These are phyloP conservation scores for Pseudochirops cupreus DNA, from an alignment of 2,797 vertebrate species.

Conservation along the genomic window DNA sequence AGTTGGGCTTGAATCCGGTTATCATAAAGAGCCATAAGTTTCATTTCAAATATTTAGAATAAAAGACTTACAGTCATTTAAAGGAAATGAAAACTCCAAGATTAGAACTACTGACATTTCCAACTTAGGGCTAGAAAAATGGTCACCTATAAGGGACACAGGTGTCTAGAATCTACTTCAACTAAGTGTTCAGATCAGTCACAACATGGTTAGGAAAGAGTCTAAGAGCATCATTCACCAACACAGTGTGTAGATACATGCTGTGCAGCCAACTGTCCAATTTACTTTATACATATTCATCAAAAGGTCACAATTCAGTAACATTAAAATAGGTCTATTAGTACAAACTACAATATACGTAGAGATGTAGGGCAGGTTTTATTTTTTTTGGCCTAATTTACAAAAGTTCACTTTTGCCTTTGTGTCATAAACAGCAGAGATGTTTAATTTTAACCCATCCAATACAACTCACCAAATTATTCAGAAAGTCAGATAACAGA, in stretches of 20 bases:
- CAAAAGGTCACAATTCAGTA: neutral
- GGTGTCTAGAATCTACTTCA: slow-evolving; percentile 17
- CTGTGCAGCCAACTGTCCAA: neutral
- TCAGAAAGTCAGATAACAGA: neutral
- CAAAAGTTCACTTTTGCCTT: neutral
- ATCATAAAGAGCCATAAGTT: slow-evolving; percentile 20
- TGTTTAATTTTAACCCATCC: neutral
- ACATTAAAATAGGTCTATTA: neutral
- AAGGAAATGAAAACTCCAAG: neutral
- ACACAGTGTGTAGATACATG: too few species aligned
- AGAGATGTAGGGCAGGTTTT: neutral
- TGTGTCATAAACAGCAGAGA: neutral
- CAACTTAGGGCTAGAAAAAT: slow-evolving; percentile 44
- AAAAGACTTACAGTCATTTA: slow-evolving; percentile 37
- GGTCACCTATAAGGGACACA: slow-evolving; percentile 3
- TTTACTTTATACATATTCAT: neutral
- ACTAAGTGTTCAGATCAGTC: slow-evolving; percentile 20
- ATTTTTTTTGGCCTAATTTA: neutral
- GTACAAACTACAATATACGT: neutral
- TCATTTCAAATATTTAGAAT: slow-evolving; percentile 50
- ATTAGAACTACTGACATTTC: slow-evolving; percentile 30
- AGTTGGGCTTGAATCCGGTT: slow-evolving; percentile 10
- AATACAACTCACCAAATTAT: neutral
- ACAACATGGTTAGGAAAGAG: neutral
- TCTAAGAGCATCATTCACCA: neutral